Percentiles rank a stretch among this genome's conserved stretches.
Conservation (phyloP, 1,140 invertebrate genomes). For the Ridgeia piscesae region DNA sequence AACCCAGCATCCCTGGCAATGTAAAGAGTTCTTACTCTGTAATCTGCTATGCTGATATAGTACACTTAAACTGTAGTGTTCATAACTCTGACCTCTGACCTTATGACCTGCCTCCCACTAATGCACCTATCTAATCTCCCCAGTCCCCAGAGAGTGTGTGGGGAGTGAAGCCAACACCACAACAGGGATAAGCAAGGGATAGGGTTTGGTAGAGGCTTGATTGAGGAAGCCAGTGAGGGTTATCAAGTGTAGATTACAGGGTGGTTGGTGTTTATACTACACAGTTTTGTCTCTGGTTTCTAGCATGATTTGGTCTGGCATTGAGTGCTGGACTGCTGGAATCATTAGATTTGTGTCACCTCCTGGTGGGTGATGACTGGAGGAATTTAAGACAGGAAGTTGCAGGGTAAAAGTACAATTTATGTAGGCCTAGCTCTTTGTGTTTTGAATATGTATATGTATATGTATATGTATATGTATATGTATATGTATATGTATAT, state of each 20-base stretch:
- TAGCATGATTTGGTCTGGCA: background rate
- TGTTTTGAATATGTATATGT: no score
- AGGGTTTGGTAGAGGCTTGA: background rate
- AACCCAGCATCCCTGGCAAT: background rate
- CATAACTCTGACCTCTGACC: background rate
- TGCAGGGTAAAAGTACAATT: no score
- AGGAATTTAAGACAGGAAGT: no score
- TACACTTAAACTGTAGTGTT: background rate
- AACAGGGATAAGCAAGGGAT: no score
- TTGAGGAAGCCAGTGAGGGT: background rate
- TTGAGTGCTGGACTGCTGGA: no score
- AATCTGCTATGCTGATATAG: background rate
- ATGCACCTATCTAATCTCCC: background rate
- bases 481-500: no score
- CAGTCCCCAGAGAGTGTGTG: background rate
- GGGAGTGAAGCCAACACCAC: background rate
- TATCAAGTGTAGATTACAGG: background rate
- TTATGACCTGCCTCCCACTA: background rate
- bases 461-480: no score
- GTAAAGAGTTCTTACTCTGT: background rate
- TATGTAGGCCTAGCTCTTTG: no score
- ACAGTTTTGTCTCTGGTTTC: background rate
- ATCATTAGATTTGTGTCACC: no score
- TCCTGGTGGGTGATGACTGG: no score
- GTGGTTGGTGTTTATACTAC: no score